Percentiles rank a stretch among this genome's conserved stretches.
Conservation (phyloP, 1,140 invertebrate genomes). For the Tetragnatha versicolor region DNA sequence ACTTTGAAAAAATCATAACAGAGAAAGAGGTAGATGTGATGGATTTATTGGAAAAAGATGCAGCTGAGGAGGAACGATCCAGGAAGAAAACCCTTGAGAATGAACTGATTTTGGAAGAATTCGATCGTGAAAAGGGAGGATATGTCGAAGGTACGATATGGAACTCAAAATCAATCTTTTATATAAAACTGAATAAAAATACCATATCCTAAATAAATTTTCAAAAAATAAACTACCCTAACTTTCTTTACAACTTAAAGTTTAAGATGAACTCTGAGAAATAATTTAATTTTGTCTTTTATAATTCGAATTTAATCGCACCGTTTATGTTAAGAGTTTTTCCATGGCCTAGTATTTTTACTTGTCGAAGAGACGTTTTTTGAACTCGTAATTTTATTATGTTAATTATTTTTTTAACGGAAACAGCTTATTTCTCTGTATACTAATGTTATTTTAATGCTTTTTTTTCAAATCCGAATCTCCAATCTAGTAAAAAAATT, state of each 20-base stretch:
- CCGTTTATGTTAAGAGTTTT: too few species aligned
- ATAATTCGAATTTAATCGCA: too few species aligned
- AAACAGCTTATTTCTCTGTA: background rate
- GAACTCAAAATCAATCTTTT: too few species aligned
- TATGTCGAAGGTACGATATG: constrained; percentile 33
- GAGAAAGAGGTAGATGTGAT: constrained; percentile 50
- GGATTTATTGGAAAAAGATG: constrained; percentile 42
- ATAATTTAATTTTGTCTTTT: too few species aligned
- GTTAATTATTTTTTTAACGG: background rate
- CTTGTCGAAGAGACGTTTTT: too few species aligned
- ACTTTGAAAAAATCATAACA: constrained; percentile 49
- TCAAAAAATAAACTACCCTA: too few species aligned
- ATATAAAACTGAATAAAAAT: too few species aligned
- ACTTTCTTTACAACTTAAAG: too few species aligned
- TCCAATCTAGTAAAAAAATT: background rate
- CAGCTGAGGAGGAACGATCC: constrained; percentile 41
- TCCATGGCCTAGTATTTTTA: too few species aligned
- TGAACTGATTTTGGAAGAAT: constrained; percentile 17
- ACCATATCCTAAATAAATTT: too few species aligned
- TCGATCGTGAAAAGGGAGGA: constrained; percentile 23
- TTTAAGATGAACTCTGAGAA: too few species aligned
- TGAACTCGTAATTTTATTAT: background rate
- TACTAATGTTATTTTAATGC: background rate
- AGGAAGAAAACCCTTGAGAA: constrained; percentile 47
- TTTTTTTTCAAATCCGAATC: background rate